Conservation (phyloP, 2,888 invertebrate genomes). For the Ectemnius continuus region DNA sequence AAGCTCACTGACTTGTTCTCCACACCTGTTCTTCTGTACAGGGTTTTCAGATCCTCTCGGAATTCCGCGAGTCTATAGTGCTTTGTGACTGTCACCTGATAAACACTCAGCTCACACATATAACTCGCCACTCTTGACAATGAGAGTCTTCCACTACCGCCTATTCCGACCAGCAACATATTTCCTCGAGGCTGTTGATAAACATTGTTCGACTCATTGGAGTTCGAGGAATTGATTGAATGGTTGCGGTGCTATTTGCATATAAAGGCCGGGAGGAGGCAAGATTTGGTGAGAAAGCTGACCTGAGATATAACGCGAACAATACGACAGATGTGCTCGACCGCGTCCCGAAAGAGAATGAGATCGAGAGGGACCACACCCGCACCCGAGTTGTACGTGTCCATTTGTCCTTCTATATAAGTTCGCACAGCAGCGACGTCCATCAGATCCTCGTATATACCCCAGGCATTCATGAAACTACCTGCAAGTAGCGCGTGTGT, state of each 20-base stretch:
- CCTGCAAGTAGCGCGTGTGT: slow-evolving; percentile 69
- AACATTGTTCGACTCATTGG: neutral
- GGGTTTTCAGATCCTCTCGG: slow-evolving; percentile 87
- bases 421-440: slow-evolving; percentile 81
- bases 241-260: neutral
- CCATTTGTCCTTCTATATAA: slow-evolving; percentile 82
- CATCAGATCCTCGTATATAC: slow-evolving; percentile 89
- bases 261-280: neutral
- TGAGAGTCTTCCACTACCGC: slow-evolving; percentile 92
- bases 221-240: neutral
- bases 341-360: slow-evolving; percentile 91
- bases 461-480: slow-evolving; percentile 87
- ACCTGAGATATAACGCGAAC: slow-evolving; percentile 88
- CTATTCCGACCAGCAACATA: slow-evolving; percentile 90
- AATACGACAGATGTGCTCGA: slow-evolving; percentile 91
- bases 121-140: slow-evolving; percentile 87
- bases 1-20: slow-evolving; percentile 88
- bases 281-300: slow-evolving; percentile 15
- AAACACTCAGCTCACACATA: slow-evolving; percentile 88
- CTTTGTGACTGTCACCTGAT: slow-evolving; percentile 89
- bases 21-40: slow-evolving; percentile 87
- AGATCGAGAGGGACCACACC: slow-evolving; percentile 89
- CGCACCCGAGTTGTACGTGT: slow-evolving; percentile 89
- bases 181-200: slow-evolving; percentile 85
- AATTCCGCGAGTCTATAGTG: slow-evolving; percentile 89